Percentiles rank a stretch among this genome's conserved stretches.
Evolutionary conservation across 2,797 vertebrate genomes (phyloP).

Genomic region (Phaenicophaeus curvirostris): DNA sequence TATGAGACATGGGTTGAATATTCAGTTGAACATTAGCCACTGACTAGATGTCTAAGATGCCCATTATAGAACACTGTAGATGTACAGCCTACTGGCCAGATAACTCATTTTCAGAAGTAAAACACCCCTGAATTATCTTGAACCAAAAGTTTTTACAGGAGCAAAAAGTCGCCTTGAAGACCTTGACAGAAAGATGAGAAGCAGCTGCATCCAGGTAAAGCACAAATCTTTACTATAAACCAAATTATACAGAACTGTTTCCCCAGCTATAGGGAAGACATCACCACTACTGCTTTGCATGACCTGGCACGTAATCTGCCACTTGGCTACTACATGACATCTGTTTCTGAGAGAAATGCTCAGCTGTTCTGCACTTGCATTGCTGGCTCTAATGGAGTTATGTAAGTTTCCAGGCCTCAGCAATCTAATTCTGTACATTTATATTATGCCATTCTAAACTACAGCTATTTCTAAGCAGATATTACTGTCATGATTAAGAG

Average conservation of each 20-base stretch:
- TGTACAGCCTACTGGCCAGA: neutral
- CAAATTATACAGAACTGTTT: neutral
- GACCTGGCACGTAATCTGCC: neutral
- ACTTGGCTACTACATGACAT: neutral
- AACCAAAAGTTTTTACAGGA: neutral
- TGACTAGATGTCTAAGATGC: neutral
- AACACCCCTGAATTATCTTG: neutral
- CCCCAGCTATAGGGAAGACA: neutral
- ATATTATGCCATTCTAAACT: fast-evolving
- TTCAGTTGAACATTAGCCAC: neutral
- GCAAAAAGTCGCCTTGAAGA: neutral
- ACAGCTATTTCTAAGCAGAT: neutral
- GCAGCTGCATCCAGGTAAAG: neutral
- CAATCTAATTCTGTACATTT: neutral
- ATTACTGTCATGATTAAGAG: neutral
- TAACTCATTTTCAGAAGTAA: neutral
- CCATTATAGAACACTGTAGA: neutral
- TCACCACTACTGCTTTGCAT: neutral
- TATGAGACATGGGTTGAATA: neutral
- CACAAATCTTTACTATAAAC: neutral
- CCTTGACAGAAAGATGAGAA: neutral
- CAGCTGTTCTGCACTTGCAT: neutral
- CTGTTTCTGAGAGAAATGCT: neutral
- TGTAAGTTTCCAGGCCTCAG: neutral
- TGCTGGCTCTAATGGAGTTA: constrained; percentile 9